phyloP scores from a whole-genome alignment of 2,113 vertebrate species.

The Lagopus leucura region DNA sequence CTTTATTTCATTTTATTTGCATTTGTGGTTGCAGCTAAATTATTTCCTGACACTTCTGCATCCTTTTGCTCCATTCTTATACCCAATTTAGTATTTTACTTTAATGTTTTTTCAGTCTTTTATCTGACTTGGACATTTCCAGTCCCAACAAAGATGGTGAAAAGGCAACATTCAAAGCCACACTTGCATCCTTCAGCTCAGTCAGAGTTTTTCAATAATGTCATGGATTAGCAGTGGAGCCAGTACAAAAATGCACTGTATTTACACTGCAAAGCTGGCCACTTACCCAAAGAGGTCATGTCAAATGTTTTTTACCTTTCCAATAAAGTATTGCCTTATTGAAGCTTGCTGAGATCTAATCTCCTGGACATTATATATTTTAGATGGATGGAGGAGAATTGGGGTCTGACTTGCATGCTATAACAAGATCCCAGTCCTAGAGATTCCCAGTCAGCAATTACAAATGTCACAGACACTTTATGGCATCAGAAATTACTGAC shows the following conservation, averaged over 20 bases:
- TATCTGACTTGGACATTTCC: background rate
- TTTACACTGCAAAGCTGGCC: background rate
- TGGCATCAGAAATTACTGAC: background rate
- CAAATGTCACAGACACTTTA: background rate
- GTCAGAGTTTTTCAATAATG: background rate
- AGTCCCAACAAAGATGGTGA: background rate
- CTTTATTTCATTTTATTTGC: background rate
- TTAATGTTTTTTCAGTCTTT: background rate
- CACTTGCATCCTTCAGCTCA: background rate
- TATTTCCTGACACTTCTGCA: background rate
- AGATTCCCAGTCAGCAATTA: background rate
- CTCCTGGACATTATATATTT: background rate
- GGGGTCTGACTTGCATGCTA: background rate
- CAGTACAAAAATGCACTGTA: background rate
- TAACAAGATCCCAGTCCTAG: background rate
- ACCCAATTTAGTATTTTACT: background rate
- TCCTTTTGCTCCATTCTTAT: background rate
- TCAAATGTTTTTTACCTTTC: background rate
- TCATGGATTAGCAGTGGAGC: background rate
- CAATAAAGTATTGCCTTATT: background rate
- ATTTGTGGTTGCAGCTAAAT: background rate
- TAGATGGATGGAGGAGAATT: background rate
- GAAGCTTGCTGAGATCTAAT: background rate
- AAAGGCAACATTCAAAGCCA: background rate
- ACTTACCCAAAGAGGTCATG: background rate